phyloP scores from a whole-genome alignment of 2,113 vertebrate genomes.

The Scophthalmus maximus region DNA sequence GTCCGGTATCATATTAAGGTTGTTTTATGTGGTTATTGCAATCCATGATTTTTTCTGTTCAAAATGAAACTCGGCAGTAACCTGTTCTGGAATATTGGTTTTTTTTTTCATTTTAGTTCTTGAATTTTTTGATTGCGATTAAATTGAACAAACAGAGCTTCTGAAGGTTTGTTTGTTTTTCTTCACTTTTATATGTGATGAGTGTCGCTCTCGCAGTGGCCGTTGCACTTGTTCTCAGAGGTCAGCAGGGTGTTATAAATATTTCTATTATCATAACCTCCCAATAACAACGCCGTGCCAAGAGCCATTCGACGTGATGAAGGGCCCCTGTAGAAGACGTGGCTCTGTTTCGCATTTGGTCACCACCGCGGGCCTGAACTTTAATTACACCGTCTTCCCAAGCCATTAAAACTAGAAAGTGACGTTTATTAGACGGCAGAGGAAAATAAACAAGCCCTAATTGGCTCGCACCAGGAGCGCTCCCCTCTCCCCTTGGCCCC shows the following conservation, averaged over 20 bases:
- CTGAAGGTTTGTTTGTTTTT: slow-evolving; percentile 44
- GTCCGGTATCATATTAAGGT: too few species aligned
- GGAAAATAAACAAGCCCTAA: slow-evolving; percentile 81
- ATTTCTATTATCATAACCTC: slow-evolving; percentile 66
- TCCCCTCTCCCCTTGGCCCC: slow-evolving; percentile 52
- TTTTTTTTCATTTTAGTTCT: too few species aligned
- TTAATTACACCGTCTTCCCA: slow-evolving; percentile 75
- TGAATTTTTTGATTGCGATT: too few species aligned
- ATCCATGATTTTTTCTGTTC: too few species aligned
- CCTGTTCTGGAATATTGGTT: too few species aligned
- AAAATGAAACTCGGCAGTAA: too few species aligned
- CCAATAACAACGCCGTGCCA: slow-evolving; percentile 43
- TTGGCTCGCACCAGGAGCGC: slow-evolving; percentile 61
- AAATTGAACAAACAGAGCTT: background rate
- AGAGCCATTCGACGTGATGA: slow-evolving; percentile 56
- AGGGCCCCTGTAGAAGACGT: slow-evolving; percentile 39
- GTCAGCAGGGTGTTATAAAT: slow-evolving; percentile 65
- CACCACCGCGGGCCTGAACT: slow-evolving; percentile 63
- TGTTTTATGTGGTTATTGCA: too few species aligned
- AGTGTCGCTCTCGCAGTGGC: slow-evolving; percentile 24
- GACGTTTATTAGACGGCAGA: slow-evolving; percentile 77
- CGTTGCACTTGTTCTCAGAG: slow-evolving; percentile 46
- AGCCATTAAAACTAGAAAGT: slow-evolving; percentile 78
- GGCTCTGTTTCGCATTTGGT: slow-evolving; percentile 61
- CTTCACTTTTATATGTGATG: slow-evolving; percentile 24